Percentiles rank a stretch among this genome's conserved stretches.
phyloP scores from a whole-genome alignment of 2,888 invertebrate species.

The Prenolepis imparis region DNA sequence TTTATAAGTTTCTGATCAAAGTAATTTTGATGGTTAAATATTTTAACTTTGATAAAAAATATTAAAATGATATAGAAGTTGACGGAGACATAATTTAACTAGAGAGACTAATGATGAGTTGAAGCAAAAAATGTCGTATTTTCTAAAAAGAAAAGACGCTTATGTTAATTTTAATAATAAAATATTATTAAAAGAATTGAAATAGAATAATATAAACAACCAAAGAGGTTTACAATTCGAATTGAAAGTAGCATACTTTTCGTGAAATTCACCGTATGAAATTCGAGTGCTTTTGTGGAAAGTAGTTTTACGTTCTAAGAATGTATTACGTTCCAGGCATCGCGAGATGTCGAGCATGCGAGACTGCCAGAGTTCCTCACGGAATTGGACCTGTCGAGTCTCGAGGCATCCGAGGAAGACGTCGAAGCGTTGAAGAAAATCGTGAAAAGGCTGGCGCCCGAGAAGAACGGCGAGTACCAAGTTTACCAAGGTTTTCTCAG shows the following conservation, averaged over 20 bases:
- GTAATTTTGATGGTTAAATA: not conserved
- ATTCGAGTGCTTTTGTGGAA: slow-evolving; percentile 23
- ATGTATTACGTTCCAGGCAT: slow-evolving; percentile 62
- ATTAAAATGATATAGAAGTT: not conserved
- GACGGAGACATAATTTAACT: not conserved
- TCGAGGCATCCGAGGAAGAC: slow-evolving; percentile 82
- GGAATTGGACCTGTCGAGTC: slow-evolving; percentile 81
- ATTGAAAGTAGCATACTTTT: slow-evolving; percentile 17
- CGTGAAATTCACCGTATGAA: slow-evolving; percentile 7
- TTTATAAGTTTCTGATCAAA: not conserved
- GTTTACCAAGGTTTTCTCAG: slow-evolving; percentile 82
- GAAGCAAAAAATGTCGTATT: not conserved
- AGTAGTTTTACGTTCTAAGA: slow-evolving; percentile 49
- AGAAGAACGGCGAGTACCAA: slow-evolving; percentile 86
- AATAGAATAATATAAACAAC: not conserved
- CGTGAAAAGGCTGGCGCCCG: slow-evolving; percentile 83
- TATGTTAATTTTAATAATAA: not conserved
- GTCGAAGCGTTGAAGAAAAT: slow-evolving; percentile 82
- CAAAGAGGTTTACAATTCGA: not conserved
- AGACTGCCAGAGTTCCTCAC: slow-evolving; percentile 82
- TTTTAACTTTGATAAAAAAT: not conserved
- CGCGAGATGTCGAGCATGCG: slow-evolving; percentile 68
- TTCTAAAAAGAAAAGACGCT: not conserved
- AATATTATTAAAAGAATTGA: not conserved
- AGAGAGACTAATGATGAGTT: not conserved